Percentiles rank a stretch among this genome's conserved stretches.
Evolutionary conservation across 1,140 invertebrate genomes (phyloP).

Genomic region (Orchesella cincta): DNA sequence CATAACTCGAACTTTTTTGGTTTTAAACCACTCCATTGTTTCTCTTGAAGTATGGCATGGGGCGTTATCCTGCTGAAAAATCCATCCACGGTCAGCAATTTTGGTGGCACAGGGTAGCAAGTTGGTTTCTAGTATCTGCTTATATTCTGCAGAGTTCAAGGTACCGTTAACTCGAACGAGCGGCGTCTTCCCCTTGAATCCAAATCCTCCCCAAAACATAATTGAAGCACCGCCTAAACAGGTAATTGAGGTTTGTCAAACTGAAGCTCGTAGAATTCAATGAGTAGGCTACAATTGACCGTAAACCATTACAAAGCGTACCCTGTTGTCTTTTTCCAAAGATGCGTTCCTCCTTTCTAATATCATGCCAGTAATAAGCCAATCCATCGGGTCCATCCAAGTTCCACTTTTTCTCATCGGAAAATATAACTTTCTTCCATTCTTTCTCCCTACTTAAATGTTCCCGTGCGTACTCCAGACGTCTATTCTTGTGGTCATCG

Average conservation of each 20-base stretch:
- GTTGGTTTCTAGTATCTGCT: neutral
- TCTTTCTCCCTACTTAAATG: neutral
- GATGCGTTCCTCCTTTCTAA: slow-evolving; percentile 6
- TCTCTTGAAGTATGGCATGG: slow-evolving; percentile 52
- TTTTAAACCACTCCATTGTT: slow-evolving; percentile 50
- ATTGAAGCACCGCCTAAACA: slow-evolving; percentile 28
- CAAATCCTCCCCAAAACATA: slow-evolving; percentile 37
- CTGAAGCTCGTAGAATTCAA: too few species aligned
- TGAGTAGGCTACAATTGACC: too few species aligned
- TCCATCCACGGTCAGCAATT: slow-evolving; percentile 13
- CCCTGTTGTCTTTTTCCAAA: neutral
- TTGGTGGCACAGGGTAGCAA: neutral
- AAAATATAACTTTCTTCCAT: slow-evolving; percentile 28
- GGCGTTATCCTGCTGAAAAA: slow-evolving; percentile 56
- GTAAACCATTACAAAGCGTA: neutral
- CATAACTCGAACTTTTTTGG: slow-evolving; percentile 48
- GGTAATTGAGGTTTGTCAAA: too few species aligned
- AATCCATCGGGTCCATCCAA: slow-evolving; percentile 39
- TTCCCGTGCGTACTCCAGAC: slow-evolving; percentile 10
- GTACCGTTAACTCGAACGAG: neutral
- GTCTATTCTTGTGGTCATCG: neutral
- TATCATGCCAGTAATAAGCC: slow-evolving; percentile 31
- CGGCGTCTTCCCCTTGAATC: neutral
- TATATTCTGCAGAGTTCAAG: neutral
- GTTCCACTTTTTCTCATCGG: slow-evolving; percentile 33